These are phyloP conservation scores for Muraenolepis orangiensis DNA, from an alignment of 2,797 vertebrate genomes.

Conservation along the genomic window DNA sequence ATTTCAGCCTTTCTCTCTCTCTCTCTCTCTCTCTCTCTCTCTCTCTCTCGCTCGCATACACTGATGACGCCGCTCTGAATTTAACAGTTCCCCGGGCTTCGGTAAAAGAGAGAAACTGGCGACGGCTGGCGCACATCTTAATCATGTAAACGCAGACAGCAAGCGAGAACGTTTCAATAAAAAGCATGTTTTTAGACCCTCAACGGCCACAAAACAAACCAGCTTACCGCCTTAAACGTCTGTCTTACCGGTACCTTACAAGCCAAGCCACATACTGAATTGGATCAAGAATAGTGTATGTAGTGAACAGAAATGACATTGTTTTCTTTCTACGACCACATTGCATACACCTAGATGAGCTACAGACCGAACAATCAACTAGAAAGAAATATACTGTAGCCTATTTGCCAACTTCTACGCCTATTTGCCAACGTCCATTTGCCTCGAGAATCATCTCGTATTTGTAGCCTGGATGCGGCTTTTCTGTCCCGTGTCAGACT, in stretches of 20 bases:
- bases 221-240: not conserved
- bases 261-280: not conserved
- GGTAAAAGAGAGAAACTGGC: not conserved
- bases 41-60: no score
- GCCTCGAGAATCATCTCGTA: no score
- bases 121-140: not conserved
- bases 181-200: not conserved
- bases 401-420: not conserved
- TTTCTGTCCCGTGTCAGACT: not conserved
- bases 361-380: not conserved
- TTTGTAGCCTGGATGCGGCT: not conserved
- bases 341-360: not conserved
- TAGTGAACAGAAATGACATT: not conserved
- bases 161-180: not conserved
- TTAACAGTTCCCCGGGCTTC: not conserved
- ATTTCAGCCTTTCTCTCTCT: not conserved
- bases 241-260: not conserved
- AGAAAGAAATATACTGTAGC: not conserved
- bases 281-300: not conserved
- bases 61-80: not conserved
- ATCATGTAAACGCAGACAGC: not conserved
- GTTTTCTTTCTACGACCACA: not conserved
- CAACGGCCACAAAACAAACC: not conserved
- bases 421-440: not conserved
- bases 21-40: no score